phyloP scores from a whole-genome alignment of 2,113 vertebrate genomes.

The Bothrops jararaca region DNA sequence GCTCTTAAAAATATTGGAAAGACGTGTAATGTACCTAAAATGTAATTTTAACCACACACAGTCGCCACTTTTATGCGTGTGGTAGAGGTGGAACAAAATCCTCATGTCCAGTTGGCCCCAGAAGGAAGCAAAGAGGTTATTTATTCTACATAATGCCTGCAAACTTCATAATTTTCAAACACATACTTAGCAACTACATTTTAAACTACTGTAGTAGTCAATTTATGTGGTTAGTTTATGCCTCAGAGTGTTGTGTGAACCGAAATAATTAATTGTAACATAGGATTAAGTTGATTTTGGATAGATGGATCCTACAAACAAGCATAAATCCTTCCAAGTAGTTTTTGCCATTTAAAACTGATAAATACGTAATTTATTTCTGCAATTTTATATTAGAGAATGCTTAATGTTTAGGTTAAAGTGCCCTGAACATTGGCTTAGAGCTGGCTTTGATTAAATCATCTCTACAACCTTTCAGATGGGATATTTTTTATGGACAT shows the following conservation, averaged over 20 bases:
- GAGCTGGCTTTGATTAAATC: background rate
- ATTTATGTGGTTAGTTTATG: background rate
- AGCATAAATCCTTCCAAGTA: background rate
- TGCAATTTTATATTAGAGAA: background rate
- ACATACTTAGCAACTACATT: background rate
- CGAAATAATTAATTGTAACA: background rate
- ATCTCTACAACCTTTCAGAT: background rate
- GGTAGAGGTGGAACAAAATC: background rate
- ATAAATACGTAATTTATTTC: background rate
- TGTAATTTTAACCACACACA: background rate
- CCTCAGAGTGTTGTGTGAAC: background rate
- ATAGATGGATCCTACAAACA: background rate
- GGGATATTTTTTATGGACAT: background rate
- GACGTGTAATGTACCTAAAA: background rate
- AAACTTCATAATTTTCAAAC: background rate
- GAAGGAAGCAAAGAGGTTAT: background rate
- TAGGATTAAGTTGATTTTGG: background rate
- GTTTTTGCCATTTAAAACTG: background rate
- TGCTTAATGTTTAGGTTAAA: background rate
- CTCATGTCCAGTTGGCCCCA: background rate
- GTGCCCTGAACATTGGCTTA: background rate
- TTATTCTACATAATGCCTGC: background rate
- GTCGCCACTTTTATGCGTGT: background rate
- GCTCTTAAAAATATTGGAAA: background rate
- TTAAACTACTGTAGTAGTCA: background rate